A percentile compares a stretch with the other conserved stretches of the same genome.
These are phyloP conservation scores for Caradrina clavipalpis DNA, from an alignment of 2,888 invertebrate genomes.

Conservation along the genomic window DNA sequence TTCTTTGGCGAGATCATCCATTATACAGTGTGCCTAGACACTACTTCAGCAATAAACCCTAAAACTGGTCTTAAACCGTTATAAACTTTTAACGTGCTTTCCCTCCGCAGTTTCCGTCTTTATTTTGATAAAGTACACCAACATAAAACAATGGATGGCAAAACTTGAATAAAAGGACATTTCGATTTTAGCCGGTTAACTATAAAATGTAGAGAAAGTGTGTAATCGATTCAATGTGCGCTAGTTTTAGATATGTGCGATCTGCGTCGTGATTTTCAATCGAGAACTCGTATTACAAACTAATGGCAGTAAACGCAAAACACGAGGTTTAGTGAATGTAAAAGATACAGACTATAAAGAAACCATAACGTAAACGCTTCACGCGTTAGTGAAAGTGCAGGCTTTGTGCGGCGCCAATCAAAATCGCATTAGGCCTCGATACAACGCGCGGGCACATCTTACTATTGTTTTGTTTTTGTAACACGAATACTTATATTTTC, in stretches of 20 bases:
- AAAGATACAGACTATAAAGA: slow-evolving; percentile 63
- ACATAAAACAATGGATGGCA: slow-evolving; percentile 15
- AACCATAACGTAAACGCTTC: slow-evolving; percentile 76
- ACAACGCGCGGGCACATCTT: slow-evolving; percentile 70
- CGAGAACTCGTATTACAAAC: slow-evolving; percentile 56
- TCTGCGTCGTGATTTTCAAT: slow-evolving; percentile 64
- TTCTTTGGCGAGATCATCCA: slow-evolving; percentile 73
- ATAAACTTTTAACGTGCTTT: slow-evolving; percentile 33
- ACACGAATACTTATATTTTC: slow-evolving; percentile 23
- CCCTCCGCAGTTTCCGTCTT: slow-evolving; percentile 17
- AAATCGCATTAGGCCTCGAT: slow-evolving; percentile 81
- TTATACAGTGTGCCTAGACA: slow-evolving; percentile 60
- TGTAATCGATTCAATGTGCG: slow-evolving; percentile 61
- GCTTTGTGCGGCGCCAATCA: slow-evolving; percentile 82
- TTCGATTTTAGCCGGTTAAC: slow-evolving; percentile 31
- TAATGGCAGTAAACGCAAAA: slow-evolving; percentile 61
- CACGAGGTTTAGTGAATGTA: slow-evolving; percentile 68
- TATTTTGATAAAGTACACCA: slow-evolving; percentile 28
- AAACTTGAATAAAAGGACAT: slow-evolving; percentile 39
- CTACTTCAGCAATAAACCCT: slow-evolving; percentile 49
- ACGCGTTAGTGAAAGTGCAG: slow-evolving; percentile 84
- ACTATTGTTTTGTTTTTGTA: slow-evolving; percentile 60
- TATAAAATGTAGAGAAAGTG: slow-evolving; percentile 61
- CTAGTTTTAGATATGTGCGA: slow-evolving; percentile 56
- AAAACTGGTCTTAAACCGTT: slow-evolving; percentile 42